Evolutionary conservation across 1,140 invertebrate species (phyloP).

Genomic region (Bombyx mandarina): DNA sequence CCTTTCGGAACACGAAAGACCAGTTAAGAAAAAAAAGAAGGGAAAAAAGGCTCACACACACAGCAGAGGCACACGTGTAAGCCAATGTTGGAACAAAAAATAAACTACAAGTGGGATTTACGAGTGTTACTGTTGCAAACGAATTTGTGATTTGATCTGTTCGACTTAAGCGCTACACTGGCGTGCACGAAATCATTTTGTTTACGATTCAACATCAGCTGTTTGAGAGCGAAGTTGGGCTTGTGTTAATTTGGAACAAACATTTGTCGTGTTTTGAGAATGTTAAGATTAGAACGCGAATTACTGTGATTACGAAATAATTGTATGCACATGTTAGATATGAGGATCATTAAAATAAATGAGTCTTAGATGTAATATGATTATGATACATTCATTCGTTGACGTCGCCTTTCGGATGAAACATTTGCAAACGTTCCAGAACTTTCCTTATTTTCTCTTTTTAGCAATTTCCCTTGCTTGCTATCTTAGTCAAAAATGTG

Average conservation of each 20-base stretch:
- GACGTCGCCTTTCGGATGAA: too few species aligned
- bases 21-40: slow-evolving; percentile 19
- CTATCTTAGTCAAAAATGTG: too few species aligned
- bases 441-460: too few species aligned
- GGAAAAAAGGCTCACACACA: slow-evolving; percentile 9
- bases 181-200: slow-evolving; percentile 8
- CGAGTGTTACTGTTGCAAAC: slow-evolving; percentile 11
- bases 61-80: slow-evolving; percentile 15
- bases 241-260: slow-evolving; percentile 3
- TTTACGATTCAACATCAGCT: slow-evolving; percentile 29
- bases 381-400: too few species aligned
- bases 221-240: slow-evolving; percentile 18
- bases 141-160: background rate
- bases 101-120: slow-evolving; percentile 11
- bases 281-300: too few species aligned
- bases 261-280: background rate
- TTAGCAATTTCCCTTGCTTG: too few species aligned
- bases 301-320: too few species aligned
- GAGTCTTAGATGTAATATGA: too few species aligned
- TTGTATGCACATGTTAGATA: too few species aligned
- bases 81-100: slow-evolving; percentile 8
- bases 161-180: slow-evolving; percentile 4
- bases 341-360: too few species aligned
- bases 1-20: slow-evolving; percentile 23
- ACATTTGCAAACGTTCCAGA: too few species aligned